Evolutionary conservation across 2,888 invertebrate genomes (phyloP).

Genomic region (Ditula angustiorana): DNA sequence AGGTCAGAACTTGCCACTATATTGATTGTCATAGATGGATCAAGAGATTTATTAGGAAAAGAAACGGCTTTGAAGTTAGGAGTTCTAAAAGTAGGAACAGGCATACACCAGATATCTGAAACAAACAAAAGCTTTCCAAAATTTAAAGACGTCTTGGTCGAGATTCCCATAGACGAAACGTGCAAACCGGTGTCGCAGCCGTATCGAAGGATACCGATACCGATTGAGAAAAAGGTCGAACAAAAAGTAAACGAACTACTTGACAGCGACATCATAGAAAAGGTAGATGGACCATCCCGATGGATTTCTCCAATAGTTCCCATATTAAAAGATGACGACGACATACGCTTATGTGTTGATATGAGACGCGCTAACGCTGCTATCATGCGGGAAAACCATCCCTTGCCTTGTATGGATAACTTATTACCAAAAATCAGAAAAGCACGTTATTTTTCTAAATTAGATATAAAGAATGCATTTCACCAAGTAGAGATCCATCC

Average conservation of each 20-base stretch:
- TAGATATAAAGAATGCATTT: slow-evolving; percentile 1
- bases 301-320: slow-evolving; percentile 7
- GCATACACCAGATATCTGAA: background rate
- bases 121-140: background rate
- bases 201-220: background rate
- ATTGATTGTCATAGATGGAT: background rate
- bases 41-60: background rate
- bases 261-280: background rate
- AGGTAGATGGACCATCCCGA: background rate
- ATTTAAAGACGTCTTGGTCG: background rate
- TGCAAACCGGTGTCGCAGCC: background rate
- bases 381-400: slow-evolving; percentile 3
- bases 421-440: background rate
- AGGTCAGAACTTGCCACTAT: too few relatives aligned
- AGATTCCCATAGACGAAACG: background rate
- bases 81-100: background rate
- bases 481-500: background rate
- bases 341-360: background rate
- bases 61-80: background rate
- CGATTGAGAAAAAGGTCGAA: background rate
- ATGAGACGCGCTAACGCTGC: background rate
- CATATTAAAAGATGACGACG: slow-evolving; percentile 1
- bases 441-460: background rate
- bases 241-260: background rate
- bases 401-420: background rate